phyloP scores from a whole-genome alignment of 1,140 invertebrate genomes.

The Sipha flava region DNA sequence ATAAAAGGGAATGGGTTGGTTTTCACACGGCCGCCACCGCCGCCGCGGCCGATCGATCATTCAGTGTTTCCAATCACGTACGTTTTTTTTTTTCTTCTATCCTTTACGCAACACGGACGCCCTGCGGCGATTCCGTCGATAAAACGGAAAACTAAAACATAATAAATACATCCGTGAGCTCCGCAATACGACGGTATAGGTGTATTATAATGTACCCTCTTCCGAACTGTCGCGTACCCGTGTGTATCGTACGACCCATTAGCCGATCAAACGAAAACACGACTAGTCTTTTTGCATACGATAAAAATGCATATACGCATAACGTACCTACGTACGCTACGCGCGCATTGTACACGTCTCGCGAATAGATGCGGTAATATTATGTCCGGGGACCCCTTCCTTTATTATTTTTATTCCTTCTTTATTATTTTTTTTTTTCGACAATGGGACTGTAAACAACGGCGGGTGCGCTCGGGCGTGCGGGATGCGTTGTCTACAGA shows the following conservation, averaged over 20 bases:
- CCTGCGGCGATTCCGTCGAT: slow-evolving; percentile 12
- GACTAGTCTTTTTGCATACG: not conserved
- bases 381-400: slow-evolving; percentile 8
- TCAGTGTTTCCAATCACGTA: slow-evolving; percentile 20
- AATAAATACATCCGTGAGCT: not conserved
- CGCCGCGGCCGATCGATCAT: not conserved
- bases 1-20: not conserved
- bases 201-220: not conserved
- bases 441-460: slow-evolving; percentile 23
- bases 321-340: not conserved
- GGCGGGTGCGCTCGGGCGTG: not conserved
- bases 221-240: not conserved
- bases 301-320: not conserved
- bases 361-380: slow-evolving; percentile 7
- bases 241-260: not conserved
- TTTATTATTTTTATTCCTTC: slow-evolving; percentile 10
- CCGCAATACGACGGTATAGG: not conserved
- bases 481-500: not conserved
- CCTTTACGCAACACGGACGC: not conserved
- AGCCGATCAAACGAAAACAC: slow-evolving; percentile 29
- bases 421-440: not conserved
- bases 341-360: no score
- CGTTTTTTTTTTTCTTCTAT: not conserved
- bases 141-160: not conserved
- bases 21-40: not conserved